phyloP scores from a whole-genome alignment of 2,797 vertebrate genomes.

The Coracias cyanogaster region DNA sequence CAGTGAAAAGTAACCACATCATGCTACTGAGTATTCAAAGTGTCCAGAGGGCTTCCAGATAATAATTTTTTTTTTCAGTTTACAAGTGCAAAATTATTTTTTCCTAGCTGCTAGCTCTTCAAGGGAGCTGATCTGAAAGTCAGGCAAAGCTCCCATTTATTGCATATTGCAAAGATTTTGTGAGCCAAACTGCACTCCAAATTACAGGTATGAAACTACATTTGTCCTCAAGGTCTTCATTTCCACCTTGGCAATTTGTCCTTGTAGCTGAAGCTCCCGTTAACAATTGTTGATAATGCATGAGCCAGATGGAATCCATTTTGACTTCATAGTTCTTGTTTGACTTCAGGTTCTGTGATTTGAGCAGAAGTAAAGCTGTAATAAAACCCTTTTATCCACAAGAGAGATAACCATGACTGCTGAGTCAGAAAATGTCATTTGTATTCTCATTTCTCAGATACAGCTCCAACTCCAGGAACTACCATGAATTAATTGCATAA shows the following conservation, averaged over 20 bases:
- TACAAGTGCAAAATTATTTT: not conserved
- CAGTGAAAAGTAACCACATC: not conserved
- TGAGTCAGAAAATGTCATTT: constrained; percentile 2
- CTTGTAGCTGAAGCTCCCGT: not conserved
- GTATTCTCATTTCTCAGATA: not conserved
- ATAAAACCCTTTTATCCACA: not conserved
- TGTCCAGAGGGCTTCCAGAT: constrained; percentile 15
- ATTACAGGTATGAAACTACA: constrained; percentile 17
- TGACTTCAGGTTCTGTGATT: not conserved
- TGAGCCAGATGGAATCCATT: not conserved
- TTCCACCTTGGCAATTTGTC: constrained; percentile 14
- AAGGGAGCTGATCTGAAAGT: constrained; percentile 19
- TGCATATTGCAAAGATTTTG: not conserved
- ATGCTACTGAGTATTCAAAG: not conserved
- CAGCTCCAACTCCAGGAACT: not conserved
- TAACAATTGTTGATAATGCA: not conserved
- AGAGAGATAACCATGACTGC: not conserved
- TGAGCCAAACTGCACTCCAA: constrained; percentile 11
- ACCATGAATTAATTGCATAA: not conserved
- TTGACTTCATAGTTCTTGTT: not conserved
- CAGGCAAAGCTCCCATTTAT: not conserved
- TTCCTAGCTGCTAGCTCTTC: not conserved
- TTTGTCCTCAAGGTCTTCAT: constrained; percentile 32
- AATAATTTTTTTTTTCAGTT: not conserved
- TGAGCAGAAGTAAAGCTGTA: not conserved